Base-by-base conservation (phyloP, 1,140 invertebrate species). In the Dinothrombium tinctorium region DNA sequence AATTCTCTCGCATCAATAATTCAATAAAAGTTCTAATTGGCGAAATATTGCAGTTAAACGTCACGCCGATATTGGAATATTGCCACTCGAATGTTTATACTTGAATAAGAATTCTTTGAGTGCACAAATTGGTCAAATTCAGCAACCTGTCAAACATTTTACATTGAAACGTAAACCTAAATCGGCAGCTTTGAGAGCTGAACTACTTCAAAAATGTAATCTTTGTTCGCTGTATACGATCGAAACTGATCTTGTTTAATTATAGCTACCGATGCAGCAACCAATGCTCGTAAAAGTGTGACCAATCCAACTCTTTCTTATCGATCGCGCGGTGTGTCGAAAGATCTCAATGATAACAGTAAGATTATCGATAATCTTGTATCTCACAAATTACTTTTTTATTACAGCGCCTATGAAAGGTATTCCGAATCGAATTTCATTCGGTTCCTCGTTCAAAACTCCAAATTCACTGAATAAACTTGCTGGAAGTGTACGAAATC, bases 51-150 rank as follows among this genome's bases (percentile, higher is more conserved):
- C 47, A 62, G 62, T 62, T 22, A 56, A 72, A 45, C 84, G 84
- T 57, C 75, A 82, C 56, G 72, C 72, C 50, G 82, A 87, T 54
- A 65, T 75, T 25, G 72, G 71, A 47, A 76, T 94, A 67, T 62
- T 92, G 51, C 87, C 87, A 3, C 65, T 94, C 51, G 89, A 95
- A 62, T 94, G 87, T 64, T 76, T 86, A 56, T 95, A 89, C 65
- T 67, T 95, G 32, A 94, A 92, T 61, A 86, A 87, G 64, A 76
- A 74, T 59, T 83, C 86, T 26, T 66, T 94, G 49, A 68, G 72
- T 29, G 80, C 80, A 49, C 73, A 86, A 38, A 78, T 82, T 53
- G 73, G 75, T 48, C 62, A 65, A 24, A 59, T 62, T 47, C 59
- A 64, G 14, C 57, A 57, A 25, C 59, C 64, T 11, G 53, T 59